Conservation (phyloP, 2,113 vertebrate species). For the Protobothrops mucrosquamatus region DNA sequence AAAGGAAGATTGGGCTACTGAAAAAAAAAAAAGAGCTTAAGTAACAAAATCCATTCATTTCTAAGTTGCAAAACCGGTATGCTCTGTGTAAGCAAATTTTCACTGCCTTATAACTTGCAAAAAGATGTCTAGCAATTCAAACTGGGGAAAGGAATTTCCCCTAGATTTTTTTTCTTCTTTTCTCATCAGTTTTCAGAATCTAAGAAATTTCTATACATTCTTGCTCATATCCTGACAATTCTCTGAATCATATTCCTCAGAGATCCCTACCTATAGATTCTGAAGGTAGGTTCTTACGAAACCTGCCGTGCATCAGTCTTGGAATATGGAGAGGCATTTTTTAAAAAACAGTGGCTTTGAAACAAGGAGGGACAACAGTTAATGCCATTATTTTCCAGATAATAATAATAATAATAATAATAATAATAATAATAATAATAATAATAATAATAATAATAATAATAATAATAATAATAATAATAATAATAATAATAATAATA, state of each 20-base stretch:
- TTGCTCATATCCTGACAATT: not conserved
- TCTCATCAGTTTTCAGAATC: not conserved
- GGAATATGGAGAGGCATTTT: not conserved
- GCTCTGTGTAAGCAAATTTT: not conserved
- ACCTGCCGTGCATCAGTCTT: not conserved
- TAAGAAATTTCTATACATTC: not conserved
- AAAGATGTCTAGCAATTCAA: not conserved
- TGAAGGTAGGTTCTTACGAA: not conserved
- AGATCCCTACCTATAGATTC: too few species aligned
- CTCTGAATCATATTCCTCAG: too few species aligned
- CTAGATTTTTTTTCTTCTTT: not conserved
- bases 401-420: not conserved
- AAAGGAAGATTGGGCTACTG: not conserved
- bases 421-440: not conserved
- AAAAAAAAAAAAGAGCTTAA: not conserved
- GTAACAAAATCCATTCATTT: constrained; percentile 6
- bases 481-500: too few species aligned
- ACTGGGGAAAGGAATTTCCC: not conserved
- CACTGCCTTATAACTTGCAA: not conserved
- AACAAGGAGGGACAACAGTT: not conserved
- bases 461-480: too few species aligned
- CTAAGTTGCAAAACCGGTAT: not conserved
- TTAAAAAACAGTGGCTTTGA: too few species aligned
- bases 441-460: not conserved
- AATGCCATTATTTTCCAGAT: not conserved